Evolutionary conservation across 1,140 invertebrate species (phyloP).

Genomic region (Mycetomoellerius zeteki): DNA sequence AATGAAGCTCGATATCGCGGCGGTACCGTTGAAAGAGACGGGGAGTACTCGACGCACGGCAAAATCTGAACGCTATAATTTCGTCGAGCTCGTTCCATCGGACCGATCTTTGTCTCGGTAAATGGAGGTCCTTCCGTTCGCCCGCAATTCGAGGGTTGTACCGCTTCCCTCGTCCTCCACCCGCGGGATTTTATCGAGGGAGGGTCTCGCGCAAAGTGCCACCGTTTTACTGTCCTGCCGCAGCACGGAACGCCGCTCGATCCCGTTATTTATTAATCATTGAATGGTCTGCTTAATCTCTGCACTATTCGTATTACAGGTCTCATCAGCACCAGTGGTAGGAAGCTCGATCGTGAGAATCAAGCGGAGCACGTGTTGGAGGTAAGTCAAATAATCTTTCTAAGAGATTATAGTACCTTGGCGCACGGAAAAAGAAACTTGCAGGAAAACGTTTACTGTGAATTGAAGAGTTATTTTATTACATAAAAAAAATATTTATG

Average conservation of each 20-base stretch:
- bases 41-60: background rate
- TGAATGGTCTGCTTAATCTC: constrained; percentile 37
- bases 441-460: too few species aligned
- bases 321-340: constrained; percentile 92
- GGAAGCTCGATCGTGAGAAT: constrained; percentile 94
- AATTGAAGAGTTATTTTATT: too few species aligned
- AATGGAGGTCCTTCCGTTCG: constrained; percentile 61
- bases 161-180: background rate
- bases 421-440: too few species aligned
- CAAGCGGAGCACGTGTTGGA: constrained; percentile 94
- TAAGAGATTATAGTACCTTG: too few species aligned
- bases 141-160: constrained; percentile 45
- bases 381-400: constrained; percentile 87
- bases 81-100: constrained; percentile 38
- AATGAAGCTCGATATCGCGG: constrained; percentile 52
- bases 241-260: background rate
- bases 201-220: background rate
- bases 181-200: constrained; percentile 18
- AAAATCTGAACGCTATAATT: constrained; percentile 72
- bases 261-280: constrained; percentile 60
- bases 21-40: background rate
- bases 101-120: constrained; percentile 70
- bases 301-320: constrained; percentile 88
- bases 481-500: too few species aligned
- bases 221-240: constrained; percentile 17